Base-by-base conservation (phyloP, 2,113 vertebrate species). In the Petromus typicus region DNA sequence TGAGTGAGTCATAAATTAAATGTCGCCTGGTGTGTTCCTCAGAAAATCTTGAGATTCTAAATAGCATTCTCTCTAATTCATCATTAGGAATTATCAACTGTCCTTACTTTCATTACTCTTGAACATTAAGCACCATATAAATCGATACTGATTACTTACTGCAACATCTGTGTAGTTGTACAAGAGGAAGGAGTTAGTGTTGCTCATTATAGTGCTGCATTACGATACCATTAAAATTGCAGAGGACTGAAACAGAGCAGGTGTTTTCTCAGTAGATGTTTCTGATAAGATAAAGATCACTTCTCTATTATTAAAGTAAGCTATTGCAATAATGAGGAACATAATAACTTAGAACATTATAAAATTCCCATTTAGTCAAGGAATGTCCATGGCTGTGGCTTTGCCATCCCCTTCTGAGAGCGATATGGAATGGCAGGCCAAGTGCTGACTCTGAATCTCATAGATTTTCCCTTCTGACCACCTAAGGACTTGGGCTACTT, bases 201-300 rank as follows among this genome's bases (percentile, higher is more conserved):
- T 89, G 2, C 8, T 32, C 45, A 27, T 32, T 25, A 64, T 59
- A 48, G 27, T 8, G 64, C 4, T 81, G 22, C 34, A 81, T 61
- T 66, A 45, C 23, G 7, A 25, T 48, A 66, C 51, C 34, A 83
- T 59, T 87, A 66, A 92, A 90, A 92, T 45, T n/a, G 7, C 40
- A 88, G 23, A 37, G 34, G 73, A 43, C 32, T 56, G 82, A 95
- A 93, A 80, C 5, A 54, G 25, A 94, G 61, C 54, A 94, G 82
- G 27, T 96, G 71, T 94, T 94, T 95, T 89, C 81, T 82, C 63
- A 79, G 57, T 8, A 73, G 86, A 89, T 92, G n/a, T 88, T 90
- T 93, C 23, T 43, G 66, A 61, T 83, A 76, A 71, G 43, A 40
- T 45, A 45, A 89, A 57, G 11, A 84, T 81, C 1, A 59, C 12